Percentiles rank a stretch among this genome's conserved stretches.
Conservation (phyloP, 2,888 invertebrate genomes). For the Patella depressa region DNA sequence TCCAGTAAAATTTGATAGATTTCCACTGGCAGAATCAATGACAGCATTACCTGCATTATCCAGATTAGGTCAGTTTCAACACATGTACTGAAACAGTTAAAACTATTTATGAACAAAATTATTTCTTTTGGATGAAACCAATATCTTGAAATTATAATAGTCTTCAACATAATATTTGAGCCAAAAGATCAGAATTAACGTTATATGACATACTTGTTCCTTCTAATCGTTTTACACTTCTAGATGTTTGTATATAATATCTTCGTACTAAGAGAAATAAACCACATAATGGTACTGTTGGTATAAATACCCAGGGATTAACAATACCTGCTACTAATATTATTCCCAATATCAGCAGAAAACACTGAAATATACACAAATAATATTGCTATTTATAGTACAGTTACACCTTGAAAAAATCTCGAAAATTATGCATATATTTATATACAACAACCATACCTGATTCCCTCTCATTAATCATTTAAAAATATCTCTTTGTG, state of each 20-base stretch:
- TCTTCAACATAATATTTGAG: not conserved
- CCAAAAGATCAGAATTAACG: not conserved
- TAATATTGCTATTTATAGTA: not conserved
- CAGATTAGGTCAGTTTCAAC: too few relatives aligned
- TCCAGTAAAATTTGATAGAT: too few relatives aligned
- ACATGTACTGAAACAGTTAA: too few relatives aligned
- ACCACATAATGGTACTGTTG: slow-evolving; percentile 78
- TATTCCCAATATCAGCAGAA: slow-evolving; percentile 78
- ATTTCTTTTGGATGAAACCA: too few relatives aligned
- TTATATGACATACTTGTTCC: slow-evolving; percentile 70
- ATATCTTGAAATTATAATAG: not conserved
- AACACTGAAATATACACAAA: slow-evolving; percentile 72
- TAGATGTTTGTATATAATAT: slow-evolving; percentile 84
- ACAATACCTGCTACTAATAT: slow-evolving; percentile 80
- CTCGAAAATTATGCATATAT: too few relatives aligned
- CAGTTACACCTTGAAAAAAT: too few relatives aligned
- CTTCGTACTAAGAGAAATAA: slow-evolving; percentile 83
- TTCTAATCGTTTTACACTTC: slow-evolving; percentile 80
- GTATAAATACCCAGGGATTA: slow-evolving; percentile 76
- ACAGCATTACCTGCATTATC: too few relatives aligned
- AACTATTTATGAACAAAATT: too few relatives aligned
- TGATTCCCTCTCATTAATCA: too few relatives aligned
- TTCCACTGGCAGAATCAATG: too few relatives aligned
- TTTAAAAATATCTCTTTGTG: too few relatives aligned
- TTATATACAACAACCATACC: too few relatives aligned